These are phyloP conservation scores for Geranospiza caerulescens DNA, from an alignment of 2,797 vertebrate species.

Conservation along the genomic window DNA sequence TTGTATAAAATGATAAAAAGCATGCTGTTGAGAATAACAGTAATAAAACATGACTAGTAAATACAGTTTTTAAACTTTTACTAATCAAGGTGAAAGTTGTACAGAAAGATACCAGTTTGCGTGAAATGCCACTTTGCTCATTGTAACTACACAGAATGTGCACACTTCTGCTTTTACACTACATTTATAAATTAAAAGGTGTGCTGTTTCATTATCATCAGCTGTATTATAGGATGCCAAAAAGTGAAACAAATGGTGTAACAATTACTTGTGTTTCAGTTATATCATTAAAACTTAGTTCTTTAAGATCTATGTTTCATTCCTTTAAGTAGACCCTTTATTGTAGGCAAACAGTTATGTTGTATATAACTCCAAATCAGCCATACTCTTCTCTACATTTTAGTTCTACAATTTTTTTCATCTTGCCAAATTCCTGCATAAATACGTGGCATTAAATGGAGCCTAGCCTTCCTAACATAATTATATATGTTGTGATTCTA, in stretches of 20 bases:
- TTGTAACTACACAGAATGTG: neutral
- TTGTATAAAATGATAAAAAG: neutral
- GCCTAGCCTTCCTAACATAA: constrained; percentile 85
- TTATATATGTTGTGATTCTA: constrained; percentile 87
- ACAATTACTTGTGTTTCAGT: neutral
- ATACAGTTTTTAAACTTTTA: neutral
- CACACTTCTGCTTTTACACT: neutral
- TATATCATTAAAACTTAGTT: neutral
- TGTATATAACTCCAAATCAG: constrained; percentile 1
- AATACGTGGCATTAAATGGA: constrained; percentile 87
- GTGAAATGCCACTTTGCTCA: neutral
- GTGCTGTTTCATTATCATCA: neutral
- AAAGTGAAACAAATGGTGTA: neutral
- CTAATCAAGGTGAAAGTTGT: neutral
- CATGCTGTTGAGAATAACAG: neutral
- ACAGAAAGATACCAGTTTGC: neutral
- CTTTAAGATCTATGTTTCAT: neutral
- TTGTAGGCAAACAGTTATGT: neutral
- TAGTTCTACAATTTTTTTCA: neutral
- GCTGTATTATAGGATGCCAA: neutral
- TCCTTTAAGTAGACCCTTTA: constrained; percentile 34
- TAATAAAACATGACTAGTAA: neutral
- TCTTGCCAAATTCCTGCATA: constrained; percentile 77
- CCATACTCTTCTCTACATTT: neutral
- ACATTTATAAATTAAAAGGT: neutral